A percentile compares a stretch with the other conserved stretches of the same genome.
These are phyloP conservation scores for Sinodicranocentrus sp. DNA, from an alignment of 2,888 invertebrate genomes.

Conservation along the genomic window DNA sequence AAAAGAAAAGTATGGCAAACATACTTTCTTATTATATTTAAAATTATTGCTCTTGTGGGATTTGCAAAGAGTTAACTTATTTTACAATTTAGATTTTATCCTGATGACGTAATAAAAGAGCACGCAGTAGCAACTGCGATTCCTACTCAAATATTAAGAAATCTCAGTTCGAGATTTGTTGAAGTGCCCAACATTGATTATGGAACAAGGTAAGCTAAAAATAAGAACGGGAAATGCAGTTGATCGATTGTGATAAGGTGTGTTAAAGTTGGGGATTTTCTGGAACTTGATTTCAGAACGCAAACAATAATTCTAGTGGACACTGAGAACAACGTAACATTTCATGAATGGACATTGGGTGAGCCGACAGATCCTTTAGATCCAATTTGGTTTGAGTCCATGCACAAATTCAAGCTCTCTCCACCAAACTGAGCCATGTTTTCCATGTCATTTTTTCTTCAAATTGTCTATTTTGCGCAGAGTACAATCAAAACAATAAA, in stretches of 20 bases:
- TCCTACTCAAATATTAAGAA: conserved; percentile 8
- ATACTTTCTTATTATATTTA: not conserved
- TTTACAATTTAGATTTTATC: conserved; percentile 20
- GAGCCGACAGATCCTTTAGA: conserved; percentile 76
- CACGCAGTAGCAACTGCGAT: conserved; percentile 42
- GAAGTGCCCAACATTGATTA: conserved; percentile 50
- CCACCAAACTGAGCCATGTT: conserved; percentile 1
- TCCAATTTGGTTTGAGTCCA: conserved; percentile 75
- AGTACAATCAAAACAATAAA: conserved; percentile 2
- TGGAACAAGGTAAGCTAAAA: conserved; percentile 61
- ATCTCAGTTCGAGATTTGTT: conserved; percentile 65
- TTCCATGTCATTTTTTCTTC: too few relatives aligned
- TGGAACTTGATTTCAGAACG: conserved; percentile 80
- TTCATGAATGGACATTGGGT: conserved; percentile 84
- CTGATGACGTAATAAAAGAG: conserved; percentile 58
- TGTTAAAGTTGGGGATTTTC: too few relatives aligned
- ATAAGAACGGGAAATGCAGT: too few relatives aligned
- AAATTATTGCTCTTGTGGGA: not conserved
- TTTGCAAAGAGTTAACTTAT: too few relatives aligned
- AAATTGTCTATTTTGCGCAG: too few relatives aligned
- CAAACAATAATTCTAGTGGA: conserved; percentile 85
- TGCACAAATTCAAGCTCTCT: conserved; percentile 46
- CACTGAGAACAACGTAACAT: conserved; percentile 82
- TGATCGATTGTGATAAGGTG: too few relatives aligned
- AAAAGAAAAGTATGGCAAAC: conserved; percentile 50